Evolutionary conservation across 1,140 invertebrate genomes (phyloP).

Genomic region (Acyrthosiphon pisum): DNA sequence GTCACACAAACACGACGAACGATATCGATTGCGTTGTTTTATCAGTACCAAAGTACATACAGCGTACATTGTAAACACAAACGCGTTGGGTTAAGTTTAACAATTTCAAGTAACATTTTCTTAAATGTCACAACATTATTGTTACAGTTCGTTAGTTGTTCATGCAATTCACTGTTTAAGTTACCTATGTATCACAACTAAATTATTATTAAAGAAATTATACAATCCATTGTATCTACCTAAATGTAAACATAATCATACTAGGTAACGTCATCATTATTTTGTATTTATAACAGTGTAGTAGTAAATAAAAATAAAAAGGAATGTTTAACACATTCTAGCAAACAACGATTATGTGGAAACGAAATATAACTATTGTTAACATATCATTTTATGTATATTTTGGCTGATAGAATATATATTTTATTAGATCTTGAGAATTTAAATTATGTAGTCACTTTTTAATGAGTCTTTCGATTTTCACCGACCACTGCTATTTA

Average conservation of each 20-base stretch:
- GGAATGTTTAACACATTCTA: background rate
- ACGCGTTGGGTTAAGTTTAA: background rate
- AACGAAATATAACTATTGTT: background rate
- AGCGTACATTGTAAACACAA: background rate
- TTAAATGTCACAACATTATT: conserved; percentile 13
- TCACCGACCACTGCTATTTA: background rate
- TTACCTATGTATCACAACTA: background rate
- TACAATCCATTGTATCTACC: background rate
- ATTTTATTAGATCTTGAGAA: background rate
- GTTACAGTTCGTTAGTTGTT: conserved; percentile 20
- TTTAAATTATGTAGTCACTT: background rate
- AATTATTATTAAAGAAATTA: conserved; percentile 14
- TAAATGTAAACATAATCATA: background rate
- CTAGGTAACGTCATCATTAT: background rate
- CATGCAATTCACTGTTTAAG: background rate
- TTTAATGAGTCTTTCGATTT: background rate
- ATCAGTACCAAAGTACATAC: background rate
- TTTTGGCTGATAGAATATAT: background rate
- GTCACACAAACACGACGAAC: background rate
- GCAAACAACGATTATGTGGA: background rate
- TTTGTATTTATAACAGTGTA: background rate
- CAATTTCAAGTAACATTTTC: conserved; percentile 28
- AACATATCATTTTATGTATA: background rate
- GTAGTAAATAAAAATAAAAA: background rate
- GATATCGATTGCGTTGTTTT: background rate